Conservation (phyloP, 2,113 vertebrate genomes). For the Periophthalmodon schlosseri region DNA sequence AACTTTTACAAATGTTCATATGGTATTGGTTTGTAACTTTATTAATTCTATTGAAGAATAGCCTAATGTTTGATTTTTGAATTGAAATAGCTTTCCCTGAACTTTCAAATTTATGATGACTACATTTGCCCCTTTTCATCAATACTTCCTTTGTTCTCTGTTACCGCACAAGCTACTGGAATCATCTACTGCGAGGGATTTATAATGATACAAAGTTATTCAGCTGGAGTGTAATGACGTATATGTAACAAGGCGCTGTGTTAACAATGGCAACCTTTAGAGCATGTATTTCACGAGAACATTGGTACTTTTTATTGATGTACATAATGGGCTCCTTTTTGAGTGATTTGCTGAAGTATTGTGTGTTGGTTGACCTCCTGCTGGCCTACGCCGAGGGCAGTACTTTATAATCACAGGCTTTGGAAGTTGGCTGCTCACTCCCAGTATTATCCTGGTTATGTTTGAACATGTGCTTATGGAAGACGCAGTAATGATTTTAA, state of each 20-base stretch:
- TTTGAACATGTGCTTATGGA: constrained; percentile 3
- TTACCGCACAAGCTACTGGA: background rate
- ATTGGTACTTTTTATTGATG: background rate
- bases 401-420: constrained; percentile 1
- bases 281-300: background rate
- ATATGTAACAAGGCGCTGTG: background rate
- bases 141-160: background rate
- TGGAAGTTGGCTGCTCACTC: background rate
- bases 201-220: background rate
- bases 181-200: background rate
- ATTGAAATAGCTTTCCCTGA: background rate
- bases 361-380: background rate
- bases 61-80: background rate
- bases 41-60: background rate
- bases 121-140: background rate
- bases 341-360: background rate
- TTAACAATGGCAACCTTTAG: background rate
- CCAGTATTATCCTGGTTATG: background rate
- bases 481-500: background rate
- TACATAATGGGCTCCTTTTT: background rate
- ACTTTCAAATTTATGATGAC: background rate
- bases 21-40: background rate
- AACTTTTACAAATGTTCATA: background rate
- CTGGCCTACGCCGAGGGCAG: background rate
- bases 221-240: background rate